Evolutionary conservation across 1,140 invertebrate species (phyloP).

Genomic region (Trichonephila inaurata): DNA sequence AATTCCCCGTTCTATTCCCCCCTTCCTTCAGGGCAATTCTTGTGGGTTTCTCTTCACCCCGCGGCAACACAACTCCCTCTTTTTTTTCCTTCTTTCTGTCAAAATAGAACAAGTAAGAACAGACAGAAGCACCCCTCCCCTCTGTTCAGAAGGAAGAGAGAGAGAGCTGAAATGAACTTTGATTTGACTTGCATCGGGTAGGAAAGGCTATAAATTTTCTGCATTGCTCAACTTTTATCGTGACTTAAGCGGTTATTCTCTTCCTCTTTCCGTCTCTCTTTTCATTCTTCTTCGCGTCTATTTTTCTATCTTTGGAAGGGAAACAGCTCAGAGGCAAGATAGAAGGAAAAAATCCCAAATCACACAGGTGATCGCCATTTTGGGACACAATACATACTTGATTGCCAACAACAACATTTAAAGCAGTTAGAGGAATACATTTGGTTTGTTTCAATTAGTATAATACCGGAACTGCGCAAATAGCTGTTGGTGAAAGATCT

Average conservation of each 20-base stretch:
- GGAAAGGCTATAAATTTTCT: constrained; percentile 64
- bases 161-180: constrained; percentile 52
- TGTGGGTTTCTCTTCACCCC: not conserved
- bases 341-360: not conserved
- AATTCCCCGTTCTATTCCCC: not conserved
- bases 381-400: not conserved
- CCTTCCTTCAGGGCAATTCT: not conserved
- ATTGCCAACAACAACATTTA: too few species aligned
- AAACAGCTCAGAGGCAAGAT: constrained; percentile 8
- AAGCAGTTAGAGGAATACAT: too few species aligned
- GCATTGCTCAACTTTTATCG: constrained; percentile 69
- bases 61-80: not conserved
- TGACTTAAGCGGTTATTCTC: constrained; percentile 63
- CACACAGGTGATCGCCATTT: not conserved
- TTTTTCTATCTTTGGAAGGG: not conserved
- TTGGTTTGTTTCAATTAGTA: too few species aligned
- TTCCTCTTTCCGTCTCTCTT: constrained; percentile 5
- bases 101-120: not conserved
- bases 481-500: too few species aligned
- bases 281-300: not conserved
- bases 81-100: not conserved
- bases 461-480: too few species aligned
- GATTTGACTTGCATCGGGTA: constrained; percentile 53
- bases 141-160: not conserved
- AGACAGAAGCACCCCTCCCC: not conserved